Evolutionary conservation across 2,113 vertebrate species (phyloP).

Genomic region (Anarrhichthys ocellatus): DNA sequence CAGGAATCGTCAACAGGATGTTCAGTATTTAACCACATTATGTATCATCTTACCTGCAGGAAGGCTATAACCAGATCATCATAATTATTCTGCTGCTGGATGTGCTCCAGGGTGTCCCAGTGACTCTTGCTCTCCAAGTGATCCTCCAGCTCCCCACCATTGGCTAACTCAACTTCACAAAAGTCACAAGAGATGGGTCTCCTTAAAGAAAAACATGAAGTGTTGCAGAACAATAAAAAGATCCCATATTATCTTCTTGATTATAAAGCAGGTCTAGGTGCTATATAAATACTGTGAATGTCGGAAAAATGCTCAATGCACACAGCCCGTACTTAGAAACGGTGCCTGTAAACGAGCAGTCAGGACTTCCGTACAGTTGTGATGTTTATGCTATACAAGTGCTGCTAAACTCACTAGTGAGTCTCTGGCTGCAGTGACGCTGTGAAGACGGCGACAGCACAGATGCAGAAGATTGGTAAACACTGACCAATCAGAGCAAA

Average conservation of each 20-base stretch:
- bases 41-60: slow-evolving; percentile 64
- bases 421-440: too few species aligned
- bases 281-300: neutral
- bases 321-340: too few species aligned
- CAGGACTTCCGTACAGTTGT: too few species aligned
- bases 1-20: neutral
- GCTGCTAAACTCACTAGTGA: neutral
- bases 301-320: neutral
- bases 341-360: too few species aligned
- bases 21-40: neutral
- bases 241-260: neutral
- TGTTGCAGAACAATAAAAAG: neutral
- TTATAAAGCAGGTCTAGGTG: neutral
- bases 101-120: slow-evolving; percentile 76
- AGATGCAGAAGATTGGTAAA: too few species aligned
- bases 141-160: slow-evolving; percentile 68
- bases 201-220: slow-evolving; percentile 33
- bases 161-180: slow-evolving; percentile 65
- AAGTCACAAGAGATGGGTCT: slow-evolving; percentile 70
- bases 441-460: too few species aligned
- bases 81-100: slow-evolving; percentile 73
- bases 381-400: too few species aligned
- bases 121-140: slow-evolving; percentile 73
- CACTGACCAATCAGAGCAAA: too few species aligned
- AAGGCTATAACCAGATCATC: slow-evolving; percentile 74